A percentile compares a stretch with the other conserved stretches of the same genome.
Evolutionary conservation across 2,797 vertebrate species (phyloP).

Genomic region (Micromesistius poutassou): DNA sequence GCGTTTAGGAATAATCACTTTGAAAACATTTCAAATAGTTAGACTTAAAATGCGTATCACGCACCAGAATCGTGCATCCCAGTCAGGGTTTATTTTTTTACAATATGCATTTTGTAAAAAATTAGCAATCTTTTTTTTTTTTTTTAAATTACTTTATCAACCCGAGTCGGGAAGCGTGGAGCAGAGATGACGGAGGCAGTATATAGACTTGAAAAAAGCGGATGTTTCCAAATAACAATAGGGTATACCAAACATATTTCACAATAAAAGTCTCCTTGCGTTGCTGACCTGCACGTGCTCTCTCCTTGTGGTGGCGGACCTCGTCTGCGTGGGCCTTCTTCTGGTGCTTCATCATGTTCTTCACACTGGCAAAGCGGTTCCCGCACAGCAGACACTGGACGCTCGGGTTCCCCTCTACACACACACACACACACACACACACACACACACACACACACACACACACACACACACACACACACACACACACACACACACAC

Average conservation of each 20-base stretch:
- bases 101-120: too few relatives aligned
- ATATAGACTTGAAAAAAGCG: not conserved
- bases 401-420: constrained; percentile 82
- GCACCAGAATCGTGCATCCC: too few relatives aligned
- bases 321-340: constrained; percentile 88
- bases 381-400: constrained; percentile 96
- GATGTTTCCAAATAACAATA: not conserved
- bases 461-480: too few relatives aligned
- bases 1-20: too few relatives aligned
- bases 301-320: constrained; percentile 69
- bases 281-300: constrained; percentile 61
- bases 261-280: not conserved
- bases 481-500: too few relatives aligned
- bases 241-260: not conserved
- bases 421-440: constrained; percentile 12
- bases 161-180: not conserved
- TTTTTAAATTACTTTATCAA: not conserved
- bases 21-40: not conserved
- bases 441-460: not conserved
- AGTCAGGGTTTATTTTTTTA: too few relatives aligned
- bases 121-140: too few relatives aligned
- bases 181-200: too few relatives aligned
- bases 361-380: constrained; percentile 91
- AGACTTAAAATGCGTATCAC: not conserved
- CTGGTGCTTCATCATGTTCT: constrained; percentile 97